Base-by-base conservation (phyloP, 1,140 invertebrate genomes). In the Aphelenchoides besseyi region DNA sequence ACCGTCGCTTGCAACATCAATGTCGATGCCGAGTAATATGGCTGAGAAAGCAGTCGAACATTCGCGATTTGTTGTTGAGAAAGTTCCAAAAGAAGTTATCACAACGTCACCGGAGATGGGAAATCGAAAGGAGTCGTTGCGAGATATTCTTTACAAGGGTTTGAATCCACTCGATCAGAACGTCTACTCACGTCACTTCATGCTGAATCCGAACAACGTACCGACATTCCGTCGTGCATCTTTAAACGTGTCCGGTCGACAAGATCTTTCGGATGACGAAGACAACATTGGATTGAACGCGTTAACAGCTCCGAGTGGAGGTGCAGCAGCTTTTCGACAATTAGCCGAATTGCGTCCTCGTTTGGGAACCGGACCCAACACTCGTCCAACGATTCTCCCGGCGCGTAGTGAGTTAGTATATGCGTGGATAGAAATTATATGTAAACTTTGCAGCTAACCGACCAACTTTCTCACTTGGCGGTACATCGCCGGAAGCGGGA, bases 1-100 rank as follows among this genome's bases (percentile, higher is more conserved):
- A n/a, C 63, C 63, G 18, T 32, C 63, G 16, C n/a, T 66, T 26
- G 12, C 63, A 12, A 66, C 63, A 23, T 66, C 63, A n/a, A 33
- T 18, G 3, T 66, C 63, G 1, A 33, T 66, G 12, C 63, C 63
- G 32, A 37, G 16, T 33, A 66, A 66, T 3, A 66, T 66, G 16
- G 36, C n/a, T 8, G 63, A 66, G 36, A 37, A 29, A 3, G 28
- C 32, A 53, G 12, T 16, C 16, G 3, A 41, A 33, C 2, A 12
- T 16, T 2, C 32, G 9, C 63, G 26, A 53, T 36, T 66, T 33
- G 30, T 36, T 23, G 30, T 66, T 30, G 32, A 66, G 1, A 37
- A 66, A 23, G 41, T 48, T 12, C 41, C 41, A 12, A 48, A 48
- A 23, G 41, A 48, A 23, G 41, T 48, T 12, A 48, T 48, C 41